Conservation (phyloP, 2,888 invertebrate genomes). For the Choristoneura rosaceana region DNA sequence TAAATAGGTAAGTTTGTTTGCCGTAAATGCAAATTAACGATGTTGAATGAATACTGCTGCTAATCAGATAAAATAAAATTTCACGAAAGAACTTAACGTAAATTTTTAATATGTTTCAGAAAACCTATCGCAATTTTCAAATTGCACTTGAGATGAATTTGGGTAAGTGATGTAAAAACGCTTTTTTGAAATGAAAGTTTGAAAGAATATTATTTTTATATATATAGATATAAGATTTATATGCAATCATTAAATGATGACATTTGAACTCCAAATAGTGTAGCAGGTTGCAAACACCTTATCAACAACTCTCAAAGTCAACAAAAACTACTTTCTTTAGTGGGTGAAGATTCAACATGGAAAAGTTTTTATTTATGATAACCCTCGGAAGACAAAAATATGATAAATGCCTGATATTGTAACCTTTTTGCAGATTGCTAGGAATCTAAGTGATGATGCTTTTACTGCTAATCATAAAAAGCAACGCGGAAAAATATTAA, state of each 20-base stretch:
- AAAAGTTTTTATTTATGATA: constrained; percentile 25
- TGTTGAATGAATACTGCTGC: neutral
- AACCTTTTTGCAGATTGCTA: neutral
- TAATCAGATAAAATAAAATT: too few relatives aligned
- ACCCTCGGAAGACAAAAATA: neutral
- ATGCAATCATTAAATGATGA: too few relatives aligned
- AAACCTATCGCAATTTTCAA: too few relatives aligned
- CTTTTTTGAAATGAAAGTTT: too few relatives aligned
- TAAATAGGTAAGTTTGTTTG: constrained; percentile 2
- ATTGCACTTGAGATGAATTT: too few relatives aligned
- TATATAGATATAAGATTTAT: too few relatives aligned
- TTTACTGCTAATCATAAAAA: neutral
- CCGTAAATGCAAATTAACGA: neutral
- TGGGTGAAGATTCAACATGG: neutral
- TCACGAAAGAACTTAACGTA: too few relatives aligned
- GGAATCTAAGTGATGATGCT: neutral
- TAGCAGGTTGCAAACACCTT: constrained; percentile 2
- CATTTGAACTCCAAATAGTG: too few relatives aligned
- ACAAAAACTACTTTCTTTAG: constrained; percentile 25
- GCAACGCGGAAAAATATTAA: neutral
- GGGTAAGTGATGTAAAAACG: too few relatives aligned
- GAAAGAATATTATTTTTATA: too few relatives aligned
- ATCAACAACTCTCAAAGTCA: neutral
- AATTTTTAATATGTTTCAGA: too few relatives aligned
- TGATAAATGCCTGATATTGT: neutral